Base-by-base conservation (phyloP, 2,113 vertebrate genomes). In the Thamnaconus septentrionalis region DNA sequence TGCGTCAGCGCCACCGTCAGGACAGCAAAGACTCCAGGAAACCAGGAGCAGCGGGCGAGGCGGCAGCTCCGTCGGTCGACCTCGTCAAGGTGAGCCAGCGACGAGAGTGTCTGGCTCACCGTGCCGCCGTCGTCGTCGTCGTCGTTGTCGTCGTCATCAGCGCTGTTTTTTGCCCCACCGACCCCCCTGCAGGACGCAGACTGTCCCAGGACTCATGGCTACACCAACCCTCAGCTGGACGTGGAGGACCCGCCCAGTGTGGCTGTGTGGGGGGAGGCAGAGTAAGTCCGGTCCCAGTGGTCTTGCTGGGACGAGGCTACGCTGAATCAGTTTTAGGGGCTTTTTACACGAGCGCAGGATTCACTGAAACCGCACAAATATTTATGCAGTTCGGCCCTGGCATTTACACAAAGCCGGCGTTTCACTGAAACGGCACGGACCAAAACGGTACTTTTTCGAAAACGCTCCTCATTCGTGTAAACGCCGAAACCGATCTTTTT, bases 1-100 rank as follows among this genome's bases (percentile, higher is more conserved):
- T 98, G 73, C 93, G 93, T 11, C 96, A 96, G 83, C 94, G 95
- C 8, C 94, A 95, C 60, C 92, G 92, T 44, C 93, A 92, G 71
- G 93, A 94, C 59, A 61, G 62, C 42, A 91, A 91, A 59, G 91
- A 90, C 60, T 44, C n/a, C 0, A 86, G 81, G 64, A 93, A 86
- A 63, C 76, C 87, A 6, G 62, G 50, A 40, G 74, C 82, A 3
- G 65, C 61, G 56, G 84, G 76, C 43, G 86, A 92, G 11, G 69
- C 85, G 0, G 84, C 56, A 12, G 81, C 83, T 64, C 85, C 89
- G 4, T 89, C 91, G 18, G 73, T 81, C 47, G 88, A 65, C 52
- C 65, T 85, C 42, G 71, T 86, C 50, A 92, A 96, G 93, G 94
- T 97, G 90, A 53, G 4, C 0, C 1, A 31, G 18, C 18, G 18